Conservation (phyloP, 2,113 vertebrate species). For the Neolamprologus sp. region DNA sequence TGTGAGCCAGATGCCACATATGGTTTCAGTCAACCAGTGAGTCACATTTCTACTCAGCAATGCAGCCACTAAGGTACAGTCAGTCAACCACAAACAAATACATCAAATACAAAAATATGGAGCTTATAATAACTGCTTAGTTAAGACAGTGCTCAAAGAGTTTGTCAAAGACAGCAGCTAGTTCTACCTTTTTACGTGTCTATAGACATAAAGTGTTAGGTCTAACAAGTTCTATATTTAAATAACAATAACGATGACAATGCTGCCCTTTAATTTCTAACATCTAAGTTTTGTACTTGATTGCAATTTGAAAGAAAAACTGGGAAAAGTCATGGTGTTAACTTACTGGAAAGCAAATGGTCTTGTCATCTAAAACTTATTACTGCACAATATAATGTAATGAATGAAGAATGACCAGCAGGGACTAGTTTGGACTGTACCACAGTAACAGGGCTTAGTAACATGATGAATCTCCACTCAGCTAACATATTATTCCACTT, state of each 20-base stretch:
- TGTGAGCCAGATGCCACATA: not conserved
- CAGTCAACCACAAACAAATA: not conserved
- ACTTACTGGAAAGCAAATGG: not conserved
- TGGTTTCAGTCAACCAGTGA: not conserved
- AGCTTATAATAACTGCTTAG: not conserved
- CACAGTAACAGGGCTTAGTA: not conserved
- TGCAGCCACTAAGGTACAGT: not conserved
- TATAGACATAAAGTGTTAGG: not conserved
- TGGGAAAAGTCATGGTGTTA: not conserved
- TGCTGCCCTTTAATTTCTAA: not conserved
- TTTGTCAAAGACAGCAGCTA: not conserved
- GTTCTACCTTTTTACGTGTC: not conserved
- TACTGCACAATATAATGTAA: not conserved
- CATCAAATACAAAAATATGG: not conserved
- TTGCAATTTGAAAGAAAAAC: not conserved
- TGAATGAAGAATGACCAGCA: not conserved
- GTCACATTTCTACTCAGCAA: not conserved
- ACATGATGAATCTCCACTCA: not conserved
- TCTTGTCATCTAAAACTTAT: not conserved
- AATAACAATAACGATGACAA: not conserved
- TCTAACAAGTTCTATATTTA: not conserved
- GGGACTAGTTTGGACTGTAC: not conserved
- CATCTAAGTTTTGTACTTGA: not conserved
- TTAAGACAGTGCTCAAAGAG: not conserved
- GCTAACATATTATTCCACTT: not conserved